phyloP scores from a whole-genome alignment of 1,140 invertebrate genomes.

The Drosophila nebulosa region DNA sequence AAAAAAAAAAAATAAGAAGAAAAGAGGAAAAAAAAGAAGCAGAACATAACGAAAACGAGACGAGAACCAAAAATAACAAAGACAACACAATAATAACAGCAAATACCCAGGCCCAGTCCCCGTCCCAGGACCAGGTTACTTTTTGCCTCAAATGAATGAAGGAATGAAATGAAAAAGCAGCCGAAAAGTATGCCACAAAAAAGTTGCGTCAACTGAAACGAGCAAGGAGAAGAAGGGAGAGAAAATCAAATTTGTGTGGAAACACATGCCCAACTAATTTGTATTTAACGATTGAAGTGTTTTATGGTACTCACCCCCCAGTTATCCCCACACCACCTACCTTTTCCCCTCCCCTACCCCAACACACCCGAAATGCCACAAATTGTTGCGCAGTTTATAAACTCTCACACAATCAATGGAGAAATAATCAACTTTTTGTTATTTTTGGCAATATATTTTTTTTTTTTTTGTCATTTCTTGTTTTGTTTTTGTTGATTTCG shows the following conservation, averaged over 20 bases:
- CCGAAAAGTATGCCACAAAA: conserved; percentile 46
- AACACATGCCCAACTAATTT: conserved; percentile 59
- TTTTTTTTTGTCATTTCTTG: conserved; percentile 27
- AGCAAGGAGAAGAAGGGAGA: not conserved
- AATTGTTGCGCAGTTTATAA: conserved; percentile 46
- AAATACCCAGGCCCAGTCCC: not conserved
- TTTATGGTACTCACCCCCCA: conserved; percentile 1
- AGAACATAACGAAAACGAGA: not conserved
- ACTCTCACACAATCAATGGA: conserved; percentile 36
- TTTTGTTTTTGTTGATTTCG: conserved; percentile 1
- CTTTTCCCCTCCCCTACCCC: not conserved
- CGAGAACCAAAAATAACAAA: not conserved
- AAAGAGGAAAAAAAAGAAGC: not conserved
- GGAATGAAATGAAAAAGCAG: not conserved
- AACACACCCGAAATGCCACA: conserved; percentile 11
- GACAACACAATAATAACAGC: not conserved
- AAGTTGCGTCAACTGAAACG: not conserved
- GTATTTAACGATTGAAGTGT: conserved; percentile 59
- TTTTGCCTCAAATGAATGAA: not conserved
- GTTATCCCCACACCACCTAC: not conserved
- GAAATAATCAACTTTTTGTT: conserved; percentile 59
- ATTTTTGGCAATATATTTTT: not conserved
- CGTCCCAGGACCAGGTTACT: no score
- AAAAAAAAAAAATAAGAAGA: not conserved
- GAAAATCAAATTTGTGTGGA: conserved; percentile 33